Evolutionary conservation across 2,888 invertebrate genomes (phyloP), one percentile per base, ranked within the genome.

Genomic region (Poecilus cupreus): DNA sequence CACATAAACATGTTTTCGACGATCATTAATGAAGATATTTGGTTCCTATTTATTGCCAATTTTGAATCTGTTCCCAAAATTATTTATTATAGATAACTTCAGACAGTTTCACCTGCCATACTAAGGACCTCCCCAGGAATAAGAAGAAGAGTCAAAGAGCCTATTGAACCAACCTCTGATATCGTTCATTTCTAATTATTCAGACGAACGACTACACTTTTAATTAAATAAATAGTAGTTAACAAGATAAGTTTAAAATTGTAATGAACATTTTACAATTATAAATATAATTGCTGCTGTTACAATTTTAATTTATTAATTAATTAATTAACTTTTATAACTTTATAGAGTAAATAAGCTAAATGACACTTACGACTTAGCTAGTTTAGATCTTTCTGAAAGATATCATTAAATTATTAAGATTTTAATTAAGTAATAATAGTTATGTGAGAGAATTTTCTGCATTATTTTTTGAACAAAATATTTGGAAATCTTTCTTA

Each of bases 1-100:
- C 46, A 46, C 16, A 64, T 16, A 70, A 13, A 20, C 37, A 3
- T 54, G 3, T 16, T 43, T 51, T 51, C 10, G 18, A 32, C 32
- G 64, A 16, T 43, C 46, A 46, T 39, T 16, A 26, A 72, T 72
- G 72, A 72, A 72, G 43, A 72, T 18, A 72, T 72, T 68, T 11
- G 32, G 64, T 16, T 6, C 64, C 64, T 37, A 68, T 68, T 68
- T 68, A 68, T 64, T 13, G 64, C 64, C 32, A 64, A 64, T 64
- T 64, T 64, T 11, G 37, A 68, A 60, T 24, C 22, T 22, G 24
- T 60, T 22, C 24, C 60, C 3, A 6, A 13, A 1, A 18, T 16
- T n/a, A 68, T 39, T 68, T 68, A 68, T 68, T 68, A 18, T 51
- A n/a, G n/a, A n/a, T n/a, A n/a, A n/a, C n/a, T n/a, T n/a, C n/a